These are phyloP conservation scores for Ceyx melanurus DNA, from an alignment of 2,113 vertebrate genomes.

Conservation along the genomic window DNA sequence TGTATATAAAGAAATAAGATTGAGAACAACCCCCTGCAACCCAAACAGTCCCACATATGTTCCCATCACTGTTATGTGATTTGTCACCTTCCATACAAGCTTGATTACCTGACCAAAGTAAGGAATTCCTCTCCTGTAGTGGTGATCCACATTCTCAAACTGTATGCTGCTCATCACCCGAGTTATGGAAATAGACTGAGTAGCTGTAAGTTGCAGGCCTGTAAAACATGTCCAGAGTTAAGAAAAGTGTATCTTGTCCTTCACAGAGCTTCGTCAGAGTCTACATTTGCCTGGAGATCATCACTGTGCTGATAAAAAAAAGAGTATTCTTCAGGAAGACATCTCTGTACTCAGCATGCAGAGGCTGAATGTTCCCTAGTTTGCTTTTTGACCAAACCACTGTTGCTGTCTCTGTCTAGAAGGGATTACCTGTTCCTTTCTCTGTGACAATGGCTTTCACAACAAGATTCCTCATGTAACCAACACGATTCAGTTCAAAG, in stretches of 20 bases:
- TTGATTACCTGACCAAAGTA: conserved; percentile 63
- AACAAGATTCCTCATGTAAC: conserved; percentile 43
- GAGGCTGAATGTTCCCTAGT: neutral
- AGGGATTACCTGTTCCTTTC: conserved; percentile 66
- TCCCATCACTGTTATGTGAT: neutral
- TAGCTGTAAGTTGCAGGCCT: conserved; percentile 43
- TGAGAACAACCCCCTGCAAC: fast-evolving
- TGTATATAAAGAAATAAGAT: neutral
- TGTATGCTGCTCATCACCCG: conserved; percentile 16
- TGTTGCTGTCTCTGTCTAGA: neutral
- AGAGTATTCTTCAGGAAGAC: neutral
- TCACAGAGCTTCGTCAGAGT: neutral
- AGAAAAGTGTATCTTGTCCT: neutral
- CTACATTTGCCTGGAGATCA: neutral
- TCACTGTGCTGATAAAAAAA: neutral
- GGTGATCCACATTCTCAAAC: conserved; percentile 55
- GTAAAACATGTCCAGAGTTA: neutral
- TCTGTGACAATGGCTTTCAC: conserved; percentile 54
- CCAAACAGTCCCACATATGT: neutral
- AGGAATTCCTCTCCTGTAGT: conserved; percentile 68
- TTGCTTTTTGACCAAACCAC: neutral
- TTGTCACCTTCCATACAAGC: neutral
- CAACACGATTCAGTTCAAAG: conserved; percentile 64
- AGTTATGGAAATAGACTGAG: conserved; percentile 15
- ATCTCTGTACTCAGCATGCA: neutral